phyloP scores from a whole-genome alignment of 2,888 invertebrate species.

The Cotesia congregata region DNA sequence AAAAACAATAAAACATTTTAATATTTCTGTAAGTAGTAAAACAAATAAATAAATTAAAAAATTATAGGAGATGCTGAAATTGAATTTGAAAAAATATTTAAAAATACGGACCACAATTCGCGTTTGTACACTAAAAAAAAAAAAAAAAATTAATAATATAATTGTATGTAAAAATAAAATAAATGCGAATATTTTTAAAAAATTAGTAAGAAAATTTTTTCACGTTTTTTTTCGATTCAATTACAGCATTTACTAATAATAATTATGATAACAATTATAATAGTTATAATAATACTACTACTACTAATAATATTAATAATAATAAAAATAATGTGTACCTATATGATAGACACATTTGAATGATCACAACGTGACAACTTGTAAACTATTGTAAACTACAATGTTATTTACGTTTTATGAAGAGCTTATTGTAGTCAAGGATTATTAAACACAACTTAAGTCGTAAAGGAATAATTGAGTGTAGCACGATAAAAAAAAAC shows the following conservation, averaged over 20 bases:
- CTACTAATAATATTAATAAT: constrained; percentile 27
- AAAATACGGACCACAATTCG: constrained; percentile 23
- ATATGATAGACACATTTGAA: constrained; percentile 63
- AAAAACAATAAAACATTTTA: constrained; percentile 42
- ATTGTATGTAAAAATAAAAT: constrained; percentile 49
- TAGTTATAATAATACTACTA: background rate
- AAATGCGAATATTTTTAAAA: constrained; percentile 30
- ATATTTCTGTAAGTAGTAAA: constrained; percentile 47
- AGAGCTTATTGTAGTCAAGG: constrained; percentile 70
- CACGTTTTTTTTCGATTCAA: constrained; percentile 51
- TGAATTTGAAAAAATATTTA: constrained; percentile 50
- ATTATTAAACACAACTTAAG: constrained; percentile 67
- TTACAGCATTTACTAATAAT: constrained; percentile 54
- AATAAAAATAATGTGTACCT: constrained; percentile 58
- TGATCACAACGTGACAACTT: constrained; percentile 63
- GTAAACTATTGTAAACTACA: constrained; percentile 70
- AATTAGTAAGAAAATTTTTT: constrained; percentile 32
- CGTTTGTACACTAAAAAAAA: constrained; percentile 18
- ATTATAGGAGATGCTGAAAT: constrained; percentile 60
- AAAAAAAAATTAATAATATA: background rate
- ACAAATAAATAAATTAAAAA: constrained; percentile 20
- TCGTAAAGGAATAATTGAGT: constrained; percentile 66
- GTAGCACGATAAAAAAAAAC: constrained; percentile 62
- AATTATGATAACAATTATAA: background rate
- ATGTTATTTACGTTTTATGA: constrained; percentile 71